Evolutionary conservation across 2,888 invertebrate species (phyloP), one percentile per base, ranked within the genome.

Genomic region (Ophion slaviceki): DNA sequence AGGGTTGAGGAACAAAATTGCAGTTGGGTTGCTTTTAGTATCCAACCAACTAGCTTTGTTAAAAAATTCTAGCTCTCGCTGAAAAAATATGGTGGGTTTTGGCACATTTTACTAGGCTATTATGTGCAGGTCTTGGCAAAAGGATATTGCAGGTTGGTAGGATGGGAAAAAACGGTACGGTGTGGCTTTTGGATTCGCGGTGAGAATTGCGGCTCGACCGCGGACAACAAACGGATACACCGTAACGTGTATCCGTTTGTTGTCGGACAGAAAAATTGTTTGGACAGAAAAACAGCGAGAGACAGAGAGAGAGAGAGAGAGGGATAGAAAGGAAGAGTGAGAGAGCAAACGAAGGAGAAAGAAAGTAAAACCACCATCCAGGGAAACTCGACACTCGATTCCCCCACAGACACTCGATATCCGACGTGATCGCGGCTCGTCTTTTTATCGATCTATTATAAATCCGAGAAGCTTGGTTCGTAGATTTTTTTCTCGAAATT

Each of bases 371-470:
- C 61, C 59, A 77, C 78, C 32, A 67, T 36, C 61, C 47, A 86
- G 81, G 61, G 80, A 87, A 89, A 87, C 87, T 62, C 87, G 68
- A 85, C 85, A 89, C 74, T 87, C 82, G 80, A 80, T 68, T 76
- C 88, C 86, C 87, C 70, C 70, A 17, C 53, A 4, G 87, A 83
- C 82, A 91, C 86, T 86, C 88, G 90, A 88, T 88, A 88, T 85
- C 80, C 79, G 20, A 78, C 80, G 80, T 78, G 68, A 74, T 67
- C 74, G 80, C 70, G 81, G 67, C 75, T 82, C 76, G 82, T 78
- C 87, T 91, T 91, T 91, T 90, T 91, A 90, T 85, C 88, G 88
- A 90, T 88, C 88, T 87, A 90, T 91, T 90, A 87, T 78, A 53
- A 78, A 88, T 88, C 89, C 83, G 86, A 86, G 86, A 64, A 20